Conservation (phyloP, 2,113 vertebrate species). For the Otis tarda region DNA sequence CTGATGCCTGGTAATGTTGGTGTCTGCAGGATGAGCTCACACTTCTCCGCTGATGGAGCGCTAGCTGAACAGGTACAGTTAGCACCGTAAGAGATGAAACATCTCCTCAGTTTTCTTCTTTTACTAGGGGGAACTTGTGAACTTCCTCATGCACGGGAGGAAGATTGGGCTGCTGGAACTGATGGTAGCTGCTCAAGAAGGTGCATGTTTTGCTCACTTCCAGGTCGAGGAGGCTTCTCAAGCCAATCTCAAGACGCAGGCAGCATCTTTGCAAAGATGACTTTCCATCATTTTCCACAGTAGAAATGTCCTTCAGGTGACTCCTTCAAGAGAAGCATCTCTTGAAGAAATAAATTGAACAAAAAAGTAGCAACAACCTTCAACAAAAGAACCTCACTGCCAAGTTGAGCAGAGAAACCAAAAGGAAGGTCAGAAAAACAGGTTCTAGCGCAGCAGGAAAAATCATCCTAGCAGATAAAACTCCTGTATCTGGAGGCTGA, state of each 20-base stretch:
- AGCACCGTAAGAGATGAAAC: background rate
- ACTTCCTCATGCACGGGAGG: background rate
- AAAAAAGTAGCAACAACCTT: background rate
- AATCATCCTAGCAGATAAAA: background rate
- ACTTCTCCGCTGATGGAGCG: background rate
- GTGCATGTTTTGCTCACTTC: background rate
- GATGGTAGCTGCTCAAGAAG: background rate
- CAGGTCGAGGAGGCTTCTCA: background rate
- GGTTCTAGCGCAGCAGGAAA: background rate
- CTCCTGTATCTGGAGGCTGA: background rate
- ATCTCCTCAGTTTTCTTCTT: background rate
- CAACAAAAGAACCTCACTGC: background rate
- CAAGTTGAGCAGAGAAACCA: background rate
- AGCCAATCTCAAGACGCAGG: background rate
- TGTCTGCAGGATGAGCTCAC: background rate
- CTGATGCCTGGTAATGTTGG: background rate
- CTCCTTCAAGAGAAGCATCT: background rate
- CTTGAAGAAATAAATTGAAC: background rate
- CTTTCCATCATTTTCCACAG: background rate
- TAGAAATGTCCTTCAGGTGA: background rate
- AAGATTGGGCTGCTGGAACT: background rate
- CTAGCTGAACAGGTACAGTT: background rate
- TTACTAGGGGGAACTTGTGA: background rate
- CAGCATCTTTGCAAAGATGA: background rate
- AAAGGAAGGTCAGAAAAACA: background rate